Conservation (phyloP, 2,797 vertebrate genomes). For the Sebastes taczanowskii region DNA sequence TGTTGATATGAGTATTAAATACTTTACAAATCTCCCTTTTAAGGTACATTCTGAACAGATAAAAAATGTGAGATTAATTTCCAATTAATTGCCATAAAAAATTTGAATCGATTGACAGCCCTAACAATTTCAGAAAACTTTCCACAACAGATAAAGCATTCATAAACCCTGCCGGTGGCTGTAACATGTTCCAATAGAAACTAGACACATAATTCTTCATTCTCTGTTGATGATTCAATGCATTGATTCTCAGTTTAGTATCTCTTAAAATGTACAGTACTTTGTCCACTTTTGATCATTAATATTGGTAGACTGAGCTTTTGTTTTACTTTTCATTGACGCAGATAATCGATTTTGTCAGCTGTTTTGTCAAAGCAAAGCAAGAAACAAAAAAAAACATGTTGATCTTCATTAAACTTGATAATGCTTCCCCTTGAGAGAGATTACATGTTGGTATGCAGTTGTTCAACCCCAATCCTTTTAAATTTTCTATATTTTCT, state of each 20-base stretch:
- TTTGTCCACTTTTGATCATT: neutral
- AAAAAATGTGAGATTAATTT: too few species aligned
- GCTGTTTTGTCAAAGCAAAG: slow-evolving; percentile 13
- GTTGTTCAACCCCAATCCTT: neutral
- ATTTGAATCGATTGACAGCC: too few species aligned
- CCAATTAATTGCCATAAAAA: too few species aligned
- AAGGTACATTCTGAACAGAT: too few species aligned
- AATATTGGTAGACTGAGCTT: neutral
- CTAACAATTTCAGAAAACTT: neutral
- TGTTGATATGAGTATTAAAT: too few species aligned
- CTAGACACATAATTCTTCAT: neutral
- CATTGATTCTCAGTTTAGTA: neutral
- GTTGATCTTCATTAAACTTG: slow-evolving; percentile 29
- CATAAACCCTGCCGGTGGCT: neutral
- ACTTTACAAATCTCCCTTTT: too few species aligned
- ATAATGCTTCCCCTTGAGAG: neutral
- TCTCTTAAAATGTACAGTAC: neutral
- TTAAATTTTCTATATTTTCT: slow-evolving; percentile 11
- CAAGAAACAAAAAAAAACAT: neutral
- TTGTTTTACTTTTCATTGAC: neutral
- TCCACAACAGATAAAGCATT: neutral
- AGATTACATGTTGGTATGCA: neutral
- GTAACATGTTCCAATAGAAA: neutral
- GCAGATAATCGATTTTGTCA: neutral
- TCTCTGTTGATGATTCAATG: neutral